These are phyloP conservation scores for Patella pellucida DNA, from an alignment of 2,888 invertebrate species.

Conservation along the genomic window DNA sequence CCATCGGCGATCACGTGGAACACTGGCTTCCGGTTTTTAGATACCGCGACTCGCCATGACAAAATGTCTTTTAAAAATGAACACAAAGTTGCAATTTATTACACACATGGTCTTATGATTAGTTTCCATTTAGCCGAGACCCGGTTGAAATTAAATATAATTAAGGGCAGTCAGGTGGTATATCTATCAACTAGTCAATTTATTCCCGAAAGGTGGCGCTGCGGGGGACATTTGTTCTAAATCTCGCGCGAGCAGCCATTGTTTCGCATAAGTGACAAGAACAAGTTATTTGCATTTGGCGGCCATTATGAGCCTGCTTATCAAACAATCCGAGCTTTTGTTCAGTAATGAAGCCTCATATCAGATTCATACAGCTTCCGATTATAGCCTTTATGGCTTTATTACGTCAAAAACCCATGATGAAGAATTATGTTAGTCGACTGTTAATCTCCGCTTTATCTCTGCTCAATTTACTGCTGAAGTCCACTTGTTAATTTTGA, in stretches of 20 bases:
- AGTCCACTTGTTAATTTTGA: neutral
- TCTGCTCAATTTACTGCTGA: neutral
- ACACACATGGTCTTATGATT: neutral
- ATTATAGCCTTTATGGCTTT: conserved; percentile 5
- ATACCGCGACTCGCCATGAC: no score
- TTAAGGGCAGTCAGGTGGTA: conserved; percentile 9
- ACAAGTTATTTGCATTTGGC: conserved; percentile 32
- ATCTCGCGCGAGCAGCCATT: conserved; percentile 11
- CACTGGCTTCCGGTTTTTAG: neutral
- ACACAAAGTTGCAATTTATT: no score
- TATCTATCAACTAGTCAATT: conserved; percentile 5
- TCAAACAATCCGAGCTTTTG: conserved; percentile 4
- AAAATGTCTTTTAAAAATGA: no score
- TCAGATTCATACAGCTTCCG: conserved; percentile 7
- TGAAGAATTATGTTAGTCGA: neutral
- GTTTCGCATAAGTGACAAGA: conserved; percentile 31
- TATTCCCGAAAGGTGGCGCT: conserved; percentile 5
- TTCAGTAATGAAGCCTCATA: conserved; percentile 7
- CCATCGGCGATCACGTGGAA: neutral
- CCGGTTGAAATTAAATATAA: neutral
- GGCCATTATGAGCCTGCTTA: conserved; percentile 23
- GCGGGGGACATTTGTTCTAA: conserved; percentile 8
- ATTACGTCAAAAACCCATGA: neutral
- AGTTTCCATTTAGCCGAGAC: neutral
- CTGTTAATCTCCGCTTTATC: conserved; percentile 9